Percentiles rank a stretch among this genome's conserved stretches.
Evolutionary conservation across 1,140 invertebrate genomes (phyloP).

Genomic region (Drosophila novamexicana): DNA sequence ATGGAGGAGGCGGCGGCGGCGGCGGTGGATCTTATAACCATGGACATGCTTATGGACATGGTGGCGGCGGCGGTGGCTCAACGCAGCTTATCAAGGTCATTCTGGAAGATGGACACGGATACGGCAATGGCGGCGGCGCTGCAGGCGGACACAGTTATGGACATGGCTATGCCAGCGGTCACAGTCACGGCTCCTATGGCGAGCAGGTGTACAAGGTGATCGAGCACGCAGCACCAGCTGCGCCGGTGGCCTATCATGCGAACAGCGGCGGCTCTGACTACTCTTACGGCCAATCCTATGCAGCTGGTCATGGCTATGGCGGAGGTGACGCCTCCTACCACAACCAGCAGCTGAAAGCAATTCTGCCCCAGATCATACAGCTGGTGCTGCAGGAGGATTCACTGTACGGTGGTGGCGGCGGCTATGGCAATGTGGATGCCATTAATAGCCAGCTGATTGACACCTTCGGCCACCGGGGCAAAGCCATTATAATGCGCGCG

Average conservation of each 20-base stretch:
- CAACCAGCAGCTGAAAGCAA: conserved; percentile 57
- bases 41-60: conserved; percentile 18
- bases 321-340: conserved; percentile 36
- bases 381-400: conserved; percentile 71
- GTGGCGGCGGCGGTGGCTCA: conserved; percentile 35
- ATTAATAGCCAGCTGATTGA: conserved; percentile 69
- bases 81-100: conserved; percentile 74
- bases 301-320: conserved; percentile 61
- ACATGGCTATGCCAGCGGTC: conserved; percentile 38
- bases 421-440: conserved; percentile 53
- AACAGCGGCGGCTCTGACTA: conserved; percentile 38
- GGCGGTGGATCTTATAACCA: conserved; percentile 10
- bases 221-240: conserved; percentile 51
- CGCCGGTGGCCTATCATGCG: conserved; percentile 50
- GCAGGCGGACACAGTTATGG: conserved; percentile 37
- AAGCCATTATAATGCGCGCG: conserved; percentile 65
- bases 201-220: conserved; percentile 73
- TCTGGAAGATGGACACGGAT: conserved; percentile 59
- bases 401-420: conserved; percentile 38
- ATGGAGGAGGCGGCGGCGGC: conserved; percentile 14
- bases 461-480: conserved; percentile 60
- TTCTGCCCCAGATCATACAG: conserved; percentile 75
- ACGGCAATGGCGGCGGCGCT: conserved; percentile 35
- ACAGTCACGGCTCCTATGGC: conserved; percentile 37
- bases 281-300: conserved; percentile 63